Evolutionary conservation across 2,113 vertebrate genomes (phyloP), one percentile per base, ranked within the genome.

Genomic region (Callithrix jacchus): DNA sequence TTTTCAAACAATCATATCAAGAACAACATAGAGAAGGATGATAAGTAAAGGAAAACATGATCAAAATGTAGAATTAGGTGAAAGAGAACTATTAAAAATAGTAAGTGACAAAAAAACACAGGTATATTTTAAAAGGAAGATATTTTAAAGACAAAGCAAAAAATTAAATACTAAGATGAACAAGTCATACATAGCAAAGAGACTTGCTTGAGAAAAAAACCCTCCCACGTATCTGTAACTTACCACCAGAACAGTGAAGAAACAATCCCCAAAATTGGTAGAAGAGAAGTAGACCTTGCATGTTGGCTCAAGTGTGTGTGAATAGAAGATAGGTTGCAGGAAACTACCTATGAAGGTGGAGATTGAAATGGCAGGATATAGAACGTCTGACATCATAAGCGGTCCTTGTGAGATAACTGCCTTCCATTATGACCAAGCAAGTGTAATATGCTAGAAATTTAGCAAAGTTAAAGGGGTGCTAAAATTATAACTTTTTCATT

Each of bases 341-440:
- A 45, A 35, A 25, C 4, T 91, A 70, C 35, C 11, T 80, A 11
- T 66, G 64, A 54, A 45, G 37, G 11, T 58, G 83, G 87, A 82
- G 9, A 37, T 3, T 91, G 6, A 74, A 93, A 82, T 37, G 49
- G 45, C 3, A 83, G 58, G 7, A 0, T 88, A 47, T 52, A 83
- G 92, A 94, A 92, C 88, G 35, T 71, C 27, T 96, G 88, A 96
- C 56, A 92, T 96, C 92, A 92, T 87, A 91, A 74, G 18, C 70
- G 23, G 11, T 56, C 52, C 11, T 89, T 80, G 54, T 85, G 80
- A 85, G 61, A 56, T 71, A 84, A 56, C 2, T 77, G n/a, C 11
- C n/a, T 79, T 61, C 45, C 23, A 20, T 47, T 64, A 71, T 8
- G 54, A 56, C 20, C 20, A 56, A 56, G 6, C 20, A 56, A 79